Evolutionary conservation across 1,140 invertebrate species (phyloP).

Genomic region (Cyphomyrmex costatus): DNA sequence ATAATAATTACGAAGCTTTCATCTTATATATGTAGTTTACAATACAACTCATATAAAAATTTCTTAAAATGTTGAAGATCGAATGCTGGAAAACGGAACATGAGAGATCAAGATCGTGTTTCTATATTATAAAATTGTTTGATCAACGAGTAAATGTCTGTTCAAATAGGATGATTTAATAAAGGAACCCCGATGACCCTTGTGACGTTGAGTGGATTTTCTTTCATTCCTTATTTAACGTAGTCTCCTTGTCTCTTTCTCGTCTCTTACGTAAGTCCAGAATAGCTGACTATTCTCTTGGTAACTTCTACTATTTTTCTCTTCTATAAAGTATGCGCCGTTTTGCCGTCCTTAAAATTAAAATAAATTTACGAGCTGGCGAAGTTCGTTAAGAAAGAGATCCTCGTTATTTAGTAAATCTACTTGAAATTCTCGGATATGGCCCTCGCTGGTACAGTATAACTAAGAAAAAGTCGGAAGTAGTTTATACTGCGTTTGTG

Average conservation of each 20-base stretch:
- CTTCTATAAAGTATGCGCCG: constrained; percentile 26
- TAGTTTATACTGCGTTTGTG: constrained; percentile 40
- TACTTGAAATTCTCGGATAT: constrained; percentile 73
- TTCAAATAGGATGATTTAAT: constrained; percentile 41
- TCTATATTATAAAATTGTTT: constrained; percentile 42
- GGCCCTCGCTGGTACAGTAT: constrained; percentile 33
- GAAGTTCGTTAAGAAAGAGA: constrained; percentile 58
- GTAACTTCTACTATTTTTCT: constrained; percentile 57
- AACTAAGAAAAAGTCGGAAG: constrained; percentile 21
- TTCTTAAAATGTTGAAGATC: not conserved
- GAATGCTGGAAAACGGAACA: not conserved
- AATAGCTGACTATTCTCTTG: constrained; percentile 43
- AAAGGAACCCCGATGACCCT: constrained; percentile 26
- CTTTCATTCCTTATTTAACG: constrained; percentile 51
- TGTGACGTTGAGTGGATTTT: constrained; percentile 24
- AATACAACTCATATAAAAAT: not conserved
- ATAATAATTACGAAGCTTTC: not conserved
- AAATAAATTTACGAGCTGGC: constrained; percentile 74
- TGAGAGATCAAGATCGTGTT: constrained; percentile 4
- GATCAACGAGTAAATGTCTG: constrained; percentile 29
- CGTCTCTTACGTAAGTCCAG: constrained; percentile 45
- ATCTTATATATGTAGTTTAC: not conserved
- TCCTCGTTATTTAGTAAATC: constrained; percentile 74
- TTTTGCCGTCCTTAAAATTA: constrained; percentile 68
- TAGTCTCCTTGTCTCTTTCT: not conserved